Conservation (phyloP, 2,888 invertebrate genomes). For the Busseola fusca region DNA sequence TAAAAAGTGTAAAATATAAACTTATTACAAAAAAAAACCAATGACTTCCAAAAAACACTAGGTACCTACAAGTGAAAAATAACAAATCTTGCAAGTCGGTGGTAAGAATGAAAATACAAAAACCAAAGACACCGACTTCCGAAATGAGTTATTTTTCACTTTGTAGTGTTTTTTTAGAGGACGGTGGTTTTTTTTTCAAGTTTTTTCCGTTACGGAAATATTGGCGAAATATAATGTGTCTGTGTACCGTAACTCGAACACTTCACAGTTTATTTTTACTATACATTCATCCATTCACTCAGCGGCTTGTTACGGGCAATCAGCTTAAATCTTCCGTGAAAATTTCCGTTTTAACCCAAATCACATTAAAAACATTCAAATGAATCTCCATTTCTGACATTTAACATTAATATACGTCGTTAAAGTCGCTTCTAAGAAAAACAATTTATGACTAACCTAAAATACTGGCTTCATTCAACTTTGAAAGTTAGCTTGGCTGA, state of each 20-base stretch:
- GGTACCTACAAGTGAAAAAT: no score
- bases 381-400: constrained; percentile 48
- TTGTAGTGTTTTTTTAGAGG: no score
- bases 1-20: no score
- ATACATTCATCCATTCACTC: constrained; percentile 7
- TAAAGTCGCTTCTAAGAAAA: constrained; percentile 55
- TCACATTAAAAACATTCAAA: constrained; percentile 45
- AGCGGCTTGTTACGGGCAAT: constrained; percentile 14
- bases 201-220: not conserved
- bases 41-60: no score
- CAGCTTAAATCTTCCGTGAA: constrained; percentile 39
- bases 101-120: no score
- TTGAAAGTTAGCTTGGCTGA: not conserved
- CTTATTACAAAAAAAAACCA: no score
- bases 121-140: no score
- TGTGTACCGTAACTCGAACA: not conserved
- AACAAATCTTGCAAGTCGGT: no score
- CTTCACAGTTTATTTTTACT: constrained; percentile 4
- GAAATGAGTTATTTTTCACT: no score
- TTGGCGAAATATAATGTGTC: not conserved
- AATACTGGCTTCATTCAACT: not conserved
- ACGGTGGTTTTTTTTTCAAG: no score
- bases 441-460: constrained; percentile 39
- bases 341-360: constrained; percentile 40
- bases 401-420: constrained; percentile 52